A percentile compares a stretch with the other conserved stretches of the same genome.
Evolutionary conservation across 35 echinoderm and acorn worm genomes (phyloP).

Genomic region (Amphiura filiformis): DNA sequence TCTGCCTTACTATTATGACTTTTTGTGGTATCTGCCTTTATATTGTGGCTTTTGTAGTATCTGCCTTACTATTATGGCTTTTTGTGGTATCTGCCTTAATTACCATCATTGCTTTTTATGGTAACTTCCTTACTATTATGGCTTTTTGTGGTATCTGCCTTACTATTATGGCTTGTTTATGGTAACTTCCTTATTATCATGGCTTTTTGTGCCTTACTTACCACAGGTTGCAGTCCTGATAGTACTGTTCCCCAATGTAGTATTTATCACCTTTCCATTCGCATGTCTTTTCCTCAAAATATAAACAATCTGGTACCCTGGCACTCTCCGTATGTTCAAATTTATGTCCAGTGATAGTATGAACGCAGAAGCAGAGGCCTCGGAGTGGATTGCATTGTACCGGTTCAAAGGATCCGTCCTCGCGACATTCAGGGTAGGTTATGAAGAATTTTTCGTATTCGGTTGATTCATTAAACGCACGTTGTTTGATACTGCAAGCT

Average conservation of each 20-base stretch:
- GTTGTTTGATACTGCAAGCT: neutral
- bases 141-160: too few relatives aligned
- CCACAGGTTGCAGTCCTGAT: slow-evolving; percentile 20
- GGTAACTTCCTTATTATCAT: too few relatives aligned
- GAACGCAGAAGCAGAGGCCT: neutral
- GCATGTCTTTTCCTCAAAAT: neutral
- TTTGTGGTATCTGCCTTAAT: too few relatives aligned
- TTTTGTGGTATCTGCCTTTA: too few relatives aligned
- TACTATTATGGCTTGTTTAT: too few relatives aligned
- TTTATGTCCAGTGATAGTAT: neutral
- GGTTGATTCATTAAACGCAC: neutral
- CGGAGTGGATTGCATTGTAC: neutral
- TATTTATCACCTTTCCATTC: neutral
- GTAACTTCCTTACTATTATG: too few relatives aligned
- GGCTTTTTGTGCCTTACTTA: neutral
- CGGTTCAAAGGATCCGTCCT: neutral
- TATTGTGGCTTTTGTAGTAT: too few relatives aligned
- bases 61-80: too few relatives aligned
- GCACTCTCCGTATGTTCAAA: neutral
- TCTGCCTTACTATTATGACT: too few relatives aligned
- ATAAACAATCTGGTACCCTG: neutral
- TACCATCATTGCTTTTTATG: too few relatives aligned
- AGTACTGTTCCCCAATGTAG: slow-evolving; percentile 14
- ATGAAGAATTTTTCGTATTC: neutral
- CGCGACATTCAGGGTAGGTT: neutral